Percentiles rank a stretch among this genome's conserved stretches.
These are phyloP conservation scores for Megalops cyprinoides DNA, from an alignment of 2,797 vertebrate genomes.

Conservation along the genomic window DNA sequence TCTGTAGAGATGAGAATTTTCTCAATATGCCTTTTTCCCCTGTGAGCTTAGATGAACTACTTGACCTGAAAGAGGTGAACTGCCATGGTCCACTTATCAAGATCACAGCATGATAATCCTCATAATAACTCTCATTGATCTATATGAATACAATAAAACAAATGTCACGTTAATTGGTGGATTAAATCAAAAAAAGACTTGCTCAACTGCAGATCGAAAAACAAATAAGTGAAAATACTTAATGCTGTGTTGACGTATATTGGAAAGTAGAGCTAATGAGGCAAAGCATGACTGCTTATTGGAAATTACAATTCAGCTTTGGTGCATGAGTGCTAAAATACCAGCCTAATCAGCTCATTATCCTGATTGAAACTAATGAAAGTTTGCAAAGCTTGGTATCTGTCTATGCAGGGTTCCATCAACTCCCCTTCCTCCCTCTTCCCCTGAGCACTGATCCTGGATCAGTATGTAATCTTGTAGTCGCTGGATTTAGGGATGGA, in stretches of 20 bases:
- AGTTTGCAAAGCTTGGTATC: background rate
- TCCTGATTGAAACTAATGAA: background rate
- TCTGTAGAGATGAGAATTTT: background rate
- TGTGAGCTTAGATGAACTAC: background rate
- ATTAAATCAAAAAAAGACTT: conserved; percentile 11
- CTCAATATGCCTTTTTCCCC: background rate
- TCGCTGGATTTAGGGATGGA: background rate
- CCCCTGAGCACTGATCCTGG: background rate
- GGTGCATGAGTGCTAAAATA: background rate
- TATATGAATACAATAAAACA: background rate
- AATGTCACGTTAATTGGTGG: background rate
- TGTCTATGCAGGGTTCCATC: background rate
- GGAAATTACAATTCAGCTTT: background rate
- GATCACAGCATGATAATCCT: background rate
- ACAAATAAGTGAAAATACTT: background rate
- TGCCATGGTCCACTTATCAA: background rate
- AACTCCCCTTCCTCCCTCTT: background rate
- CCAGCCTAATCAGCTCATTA: conserved; percentile 5
- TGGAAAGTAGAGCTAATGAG: background rate
- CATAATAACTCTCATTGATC: background rate
- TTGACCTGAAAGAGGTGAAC: background rate
- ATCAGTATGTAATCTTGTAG: background rate
- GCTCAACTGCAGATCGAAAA: background rate
- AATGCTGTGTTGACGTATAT: background rate
- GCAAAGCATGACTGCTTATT: background rate